Percentiles rank a stretch among this genome's conserved stretches.
These are phyloP conservation scores for Subanguina moxae DNA, from an alignment of 1,140 invertebrate species.

Conservation along the genomic window DNA sequence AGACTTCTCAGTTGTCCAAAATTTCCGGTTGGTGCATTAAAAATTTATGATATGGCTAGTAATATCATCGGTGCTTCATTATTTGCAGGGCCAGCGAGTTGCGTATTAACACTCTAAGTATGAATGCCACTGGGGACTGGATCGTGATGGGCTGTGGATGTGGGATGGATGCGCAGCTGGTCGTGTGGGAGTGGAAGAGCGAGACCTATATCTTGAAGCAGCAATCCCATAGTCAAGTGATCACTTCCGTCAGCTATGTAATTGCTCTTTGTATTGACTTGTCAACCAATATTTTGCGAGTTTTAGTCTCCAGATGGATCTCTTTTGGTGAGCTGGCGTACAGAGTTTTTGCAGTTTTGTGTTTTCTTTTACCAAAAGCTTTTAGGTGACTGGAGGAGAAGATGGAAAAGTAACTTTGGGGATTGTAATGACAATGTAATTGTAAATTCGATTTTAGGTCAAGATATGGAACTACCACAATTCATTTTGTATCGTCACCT, in stretches of 20 bases:
- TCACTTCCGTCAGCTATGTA: conserved; percentile 30
- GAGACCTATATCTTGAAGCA: conserved; percentile 45
- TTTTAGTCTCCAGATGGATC: no score
- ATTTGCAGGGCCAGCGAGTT: conserved; percentile 17
- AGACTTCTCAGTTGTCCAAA: no score
- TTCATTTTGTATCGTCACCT: conserved; percentile 42
- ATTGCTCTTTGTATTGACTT: no score
- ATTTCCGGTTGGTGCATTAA: no score
- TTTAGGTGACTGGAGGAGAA: conserved; percentile 38
- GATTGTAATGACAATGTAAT: conserved; percentile 2
- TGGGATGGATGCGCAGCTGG: conserved; percentile 31
- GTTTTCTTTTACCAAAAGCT: no score
- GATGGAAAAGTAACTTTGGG: conserved; percentile 30
- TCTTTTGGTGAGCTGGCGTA: no score
- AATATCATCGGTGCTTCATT: no score
- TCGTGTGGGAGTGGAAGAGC: conserved; percentile 46
- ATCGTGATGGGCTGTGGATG: conserved; percentile 36
- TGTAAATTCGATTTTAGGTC: conserved; percentile 19
- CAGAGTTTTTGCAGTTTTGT: no score
- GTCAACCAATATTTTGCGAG: no score
- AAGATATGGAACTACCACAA: conserved; percentile 44
- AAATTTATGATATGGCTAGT: no score
- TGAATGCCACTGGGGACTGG: conserved; percentile 34
- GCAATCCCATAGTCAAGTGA: conserved; percentile 42
- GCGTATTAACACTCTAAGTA: conserved; percentile 24